Percentiles rank a stretch among this genome's conserved stretches.
phyloP scores from a whole-genome alignment of 2,888 invertebrate species.

The Tromatobia lineatoria region DNA sequence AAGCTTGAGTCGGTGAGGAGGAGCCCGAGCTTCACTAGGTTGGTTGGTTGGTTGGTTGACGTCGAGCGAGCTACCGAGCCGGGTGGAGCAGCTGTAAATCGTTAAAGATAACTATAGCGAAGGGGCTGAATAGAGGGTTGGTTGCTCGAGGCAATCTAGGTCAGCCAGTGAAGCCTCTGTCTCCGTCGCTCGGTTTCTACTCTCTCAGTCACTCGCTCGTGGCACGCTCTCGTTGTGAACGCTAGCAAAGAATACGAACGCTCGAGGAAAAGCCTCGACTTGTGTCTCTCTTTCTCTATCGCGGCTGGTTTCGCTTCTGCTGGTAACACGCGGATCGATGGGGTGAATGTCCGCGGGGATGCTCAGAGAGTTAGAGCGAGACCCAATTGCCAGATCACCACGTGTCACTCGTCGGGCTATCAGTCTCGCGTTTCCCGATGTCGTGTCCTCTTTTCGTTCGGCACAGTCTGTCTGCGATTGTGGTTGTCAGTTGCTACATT shows the following conservation, averaged over 20 bases:
- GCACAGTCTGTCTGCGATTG: too few species aligned
- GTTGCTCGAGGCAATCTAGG: constrained; percentile 72
- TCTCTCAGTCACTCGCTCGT: background rate
- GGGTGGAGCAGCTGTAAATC: constrained; percentile 72
- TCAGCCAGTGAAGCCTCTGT: constrained; percentile 59
- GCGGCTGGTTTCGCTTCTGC: constrained; percentile 32
- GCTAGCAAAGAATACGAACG: constrained; percentile 9
- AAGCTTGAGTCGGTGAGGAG: constrained; percentile 52
- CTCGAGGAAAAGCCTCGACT: constrained; percentile 8
- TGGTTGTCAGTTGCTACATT: background rate
- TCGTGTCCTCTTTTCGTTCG: constrained; percentile 9
- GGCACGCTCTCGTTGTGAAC: constrained; percentile 16
- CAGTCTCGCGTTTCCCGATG: background rate
- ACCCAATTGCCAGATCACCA: constrained; percentile 67
- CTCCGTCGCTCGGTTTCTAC: background rate
- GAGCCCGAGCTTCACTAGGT: constrained; percentile 18
- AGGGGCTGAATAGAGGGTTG: constrained; percentile 69
- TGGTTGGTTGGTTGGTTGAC: constrained; percentile 25
- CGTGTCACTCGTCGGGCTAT: constrained; percentile 49
- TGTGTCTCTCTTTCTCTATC: constrained; percentile 17
- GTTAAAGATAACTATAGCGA: constrained; percentile 73
- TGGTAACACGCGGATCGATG: constrained; percentile 70
- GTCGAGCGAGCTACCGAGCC: constrained; percentile 42
- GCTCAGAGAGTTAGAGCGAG: constrained; percentile 50
- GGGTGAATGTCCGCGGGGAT: constrained; percentile 71